Conservation (phyloP, 2,888 invertebrate genomes). For the Epirrhoe tristata region DNA sequence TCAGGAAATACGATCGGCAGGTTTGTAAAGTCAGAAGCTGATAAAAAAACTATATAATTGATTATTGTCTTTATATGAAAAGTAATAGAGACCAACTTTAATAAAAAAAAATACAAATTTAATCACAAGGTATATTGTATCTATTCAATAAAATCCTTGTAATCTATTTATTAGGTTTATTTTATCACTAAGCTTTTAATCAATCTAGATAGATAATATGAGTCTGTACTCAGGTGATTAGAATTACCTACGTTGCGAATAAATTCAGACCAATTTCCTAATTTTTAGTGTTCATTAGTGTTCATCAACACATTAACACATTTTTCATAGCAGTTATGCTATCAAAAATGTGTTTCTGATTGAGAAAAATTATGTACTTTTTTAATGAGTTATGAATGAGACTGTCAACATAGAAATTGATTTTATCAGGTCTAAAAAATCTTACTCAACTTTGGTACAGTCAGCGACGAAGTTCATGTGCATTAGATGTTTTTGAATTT, state of each 20-base stretch:
- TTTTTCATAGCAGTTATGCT: too few relatives aligned
- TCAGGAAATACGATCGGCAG: conserved; percentile 22
- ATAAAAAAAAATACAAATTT: not conserved
- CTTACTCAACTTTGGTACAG: too few relatives aligned
- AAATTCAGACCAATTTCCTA: not conserved
- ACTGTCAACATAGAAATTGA: too few relatives aligned
- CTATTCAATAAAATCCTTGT: too few relatives aligned
- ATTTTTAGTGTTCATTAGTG: too few relatives aligned
- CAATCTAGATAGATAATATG: not conserved
- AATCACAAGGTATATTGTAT: not conserved
- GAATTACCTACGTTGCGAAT: not conserved
- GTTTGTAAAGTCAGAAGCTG: not conserved
- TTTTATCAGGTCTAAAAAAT: too few relatives aligned
- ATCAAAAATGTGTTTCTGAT: too few relatives aligned
- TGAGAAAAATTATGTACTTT: too few relatives aligned
- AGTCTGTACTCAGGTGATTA: not conserved
- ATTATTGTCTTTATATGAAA: not conserved
- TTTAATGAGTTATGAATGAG: too few relatives aligned
- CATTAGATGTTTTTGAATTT: too few relatives aligned
- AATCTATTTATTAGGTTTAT: not conserved
- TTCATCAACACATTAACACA: too few relatives aligned
- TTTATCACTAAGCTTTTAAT: conserved; percentile 1
- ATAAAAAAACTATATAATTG: conserved; percentile 2
- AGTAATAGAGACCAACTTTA: conserved; percentile 30
- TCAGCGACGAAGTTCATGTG: too few relatives aligned